Evolutionary conservation across 2,888 invertebrate genomes (phyloP), one percentile per base, ranked within the genome.

Genomic region (Rhingia campestris): DNA sequence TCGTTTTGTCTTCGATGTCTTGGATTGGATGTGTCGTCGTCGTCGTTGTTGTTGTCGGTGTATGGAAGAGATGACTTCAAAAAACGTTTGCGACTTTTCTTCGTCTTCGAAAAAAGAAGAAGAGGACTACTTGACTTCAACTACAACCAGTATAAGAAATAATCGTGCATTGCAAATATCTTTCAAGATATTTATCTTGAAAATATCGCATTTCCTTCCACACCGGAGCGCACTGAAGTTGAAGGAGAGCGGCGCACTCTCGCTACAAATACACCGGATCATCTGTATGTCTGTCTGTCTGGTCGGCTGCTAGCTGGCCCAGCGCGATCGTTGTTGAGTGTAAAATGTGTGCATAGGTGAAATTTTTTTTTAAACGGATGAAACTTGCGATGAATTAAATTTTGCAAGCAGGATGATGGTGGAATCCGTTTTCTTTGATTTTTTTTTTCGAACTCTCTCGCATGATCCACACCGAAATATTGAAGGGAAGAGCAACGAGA

Each of bases 161-260:
- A 82, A 77, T 84, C 74, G 84, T 84, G 79, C 79, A 79, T 79
- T 84, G 84, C 84, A 84, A 84, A 79, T 84, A 84, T 84, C 80
- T 84, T 79, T 79, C 64, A 41, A 84, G 80, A 84, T 84, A 75
- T 74, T 80, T 84, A 84, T 75, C 84, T 84, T 80, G 66, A 75
- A 75, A 84, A 84, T 84, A 84, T 84, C 84, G 76, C 81, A 61
- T 81, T 81, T 81, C 76, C 43, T 76, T 64, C 45, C 54, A 66
- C 43, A 53, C 45, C 9, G 30, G 53, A 45, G 54, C 9, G 41
- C 33, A 41, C 6, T 49, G 22, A 12, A 39, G 22, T 35, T 33
- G 30, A 30, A 59, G 53, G 45, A 45, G 59, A 22, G 22, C 22
- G 22, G 12, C 6, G 37, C 12, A n/a, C 7, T 59, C 59, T 43